A percentile compares a stretch with the other conserved stretches of the same genome.
Conservation (phyloP, 1,140 invertebrate genomes). For the Leptoteleia sp. region DNA sequence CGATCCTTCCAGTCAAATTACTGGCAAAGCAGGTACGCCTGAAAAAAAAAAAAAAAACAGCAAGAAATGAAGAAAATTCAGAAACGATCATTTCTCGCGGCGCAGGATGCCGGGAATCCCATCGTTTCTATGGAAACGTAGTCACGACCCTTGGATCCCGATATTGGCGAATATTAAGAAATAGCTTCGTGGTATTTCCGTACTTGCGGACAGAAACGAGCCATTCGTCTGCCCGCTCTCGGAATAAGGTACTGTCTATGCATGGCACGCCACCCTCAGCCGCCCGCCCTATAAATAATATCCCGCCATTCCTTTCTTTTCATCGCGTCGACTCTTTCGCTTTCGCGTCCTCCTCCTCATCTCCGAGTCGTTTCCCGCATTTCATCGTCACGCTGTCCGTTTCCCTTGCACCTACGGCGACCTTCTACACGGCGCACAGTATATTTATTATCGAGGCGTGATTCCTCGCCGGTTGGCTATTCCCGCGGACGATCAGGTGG, state of each 20-base stretch:
- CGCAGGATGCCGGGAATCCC: conserved; percentile 56
- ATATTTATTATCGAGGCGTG: conserved; percentile 71
- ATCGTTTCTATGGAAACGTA: conserved; percentile 76
- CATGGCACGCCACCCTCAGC: conserved; percentile 75
- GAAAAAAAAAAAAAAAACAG: too few species aligned
- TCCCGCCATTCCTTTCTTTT: conserved; percentile 66
- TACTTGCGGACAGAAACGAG: conserved; percentile 74
- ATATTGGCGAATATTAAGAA: conserved; percentile 79
- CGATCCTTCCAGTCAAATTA: conserved; percentile 42
- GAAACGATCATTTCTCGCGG: conserved; percentile 35
- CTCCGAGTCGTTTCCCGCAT: conserved; percentile 8
- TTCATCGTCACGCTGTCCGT: conserved; percentile 49
- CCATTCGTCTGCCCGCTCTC: conserved; percentile 70
- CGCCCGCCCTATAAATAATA: conserved; percentile 76
- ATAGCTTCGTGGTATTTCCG: conserved; percentile 76
- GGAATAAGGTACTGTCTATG: conserved; percentile 78
- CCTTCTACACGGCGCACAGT: conserved; percentile 14
- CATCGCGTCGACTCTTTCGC: conserved; percentile 54
- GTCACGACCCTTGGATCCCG: conserved; percentile 68
- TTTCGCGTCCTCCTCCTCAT: conserved; percentile 25
- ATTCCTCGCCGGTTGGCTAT: conserved; percentile 42
- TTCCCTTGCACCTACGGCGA: conserved; percentile 43
- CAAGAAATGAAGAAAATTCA: conserved; percentile 60
- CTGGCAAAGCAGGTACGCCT: conserved; percentile 35
- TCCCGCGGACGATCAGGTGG: conserved; percentile 28